Base-by-base conservation (phyloP, 2,113 vertebrate genomes). In the Sander vitreus region DNA sequence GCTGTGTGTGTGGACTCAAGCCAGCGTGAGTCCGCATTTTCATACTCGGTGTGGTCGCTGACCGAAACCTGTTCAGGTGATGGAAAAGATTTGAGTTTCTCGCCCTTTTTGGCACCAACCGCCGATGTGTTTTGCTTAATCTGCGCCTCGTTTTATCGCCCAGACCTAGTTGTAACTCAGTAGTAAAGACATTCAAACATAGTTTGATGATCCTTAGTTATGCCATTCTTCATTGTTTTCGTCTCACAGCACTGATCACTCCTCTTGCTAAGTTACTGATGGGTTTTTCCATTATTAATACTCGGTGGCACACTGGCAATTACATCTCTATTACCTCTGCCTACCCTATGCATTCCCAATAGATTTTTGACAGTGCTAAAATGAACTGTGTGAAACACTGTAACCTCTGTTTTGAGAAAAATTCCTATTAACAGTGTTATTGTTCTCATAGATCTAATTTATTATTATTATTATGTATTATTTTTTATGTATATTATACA, bases 281-380 rank as follows among this genome's bases (percentile, higher is more conserved):
- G 25, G 27, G 12, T 23, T 76, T 83, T 63, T 79, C 47, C 39
- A 68, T 84, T 72, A 70, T 73, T 73, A 64, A 81, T 79, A 45
- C 81, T 82, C 85, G 43, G 5, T 33, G 51, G 78, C 85, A 51
- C 76, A 77, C 39, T 53, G 58, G 76, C 69, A 85, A 83, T 87
- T 80, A 80, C 48, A 33, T 70, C 43, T 80, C 54, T 67, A 71
- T 79, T 81, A 51, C 62, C 77, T 48, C 70, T 62, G 73, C 73
- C 53, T 39, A n/a, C 54, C 63, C 6, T 60, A 48, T 43, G n/a
- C 36, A 25, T 18, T 60, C 60, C 51, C 78, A 23, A 25, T 45
- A 47, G 65, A 59, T 81, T 75, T 84, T 53, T 57, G 54, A 73
- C 14, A 13, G 9, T 43, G 13, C 39, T 51, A 18, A 55, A 19